Conservation (phyloP, 2,797 vertebrate genomes). For the Gallirallus australis region DNA sequence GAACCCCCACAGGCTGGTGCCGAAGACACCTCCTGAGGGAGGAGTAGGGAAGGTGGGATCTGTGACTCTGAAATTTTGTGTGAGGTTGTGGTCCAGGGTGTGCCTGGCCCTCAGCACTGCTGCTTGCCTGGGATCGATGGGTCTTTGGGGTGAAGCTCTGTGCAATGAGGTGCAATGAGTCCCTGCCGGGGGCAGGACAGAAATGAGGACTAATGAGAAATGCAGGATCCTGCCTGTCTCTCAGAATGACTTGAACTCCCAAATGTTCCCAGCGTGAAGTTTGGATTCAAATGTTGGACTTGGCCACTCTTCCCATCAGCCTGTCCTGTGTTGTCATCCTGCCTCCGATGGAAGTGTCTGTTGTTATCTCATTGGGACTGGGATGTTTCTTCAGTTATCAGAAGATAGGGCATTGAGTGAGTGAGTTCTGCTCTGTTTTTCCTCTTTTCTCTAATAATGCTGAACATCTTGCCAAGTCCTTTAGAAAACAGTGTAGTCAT, state of each 20-base stretch:
- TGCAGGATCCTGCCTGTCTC: neutral
- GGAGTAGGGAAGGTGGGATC: neutral
- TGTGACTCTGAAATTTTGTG: neutral
- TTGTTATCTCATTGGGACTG: neutral
- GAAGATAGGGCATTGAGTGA: neutral
- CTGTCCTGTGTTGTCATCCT: neutral
- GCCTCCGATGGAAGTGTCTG: neutral
- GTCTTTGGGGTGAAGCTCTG: neutral
- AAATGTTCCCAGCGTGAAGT: fast-evolving
- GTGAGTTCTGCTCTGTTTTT: neutral
- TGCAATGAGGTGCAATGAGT: neutral
- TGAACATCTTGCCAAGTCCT: neutral
- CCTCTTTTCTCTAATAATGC: neutral
- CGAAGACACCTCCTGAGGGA: neutral
- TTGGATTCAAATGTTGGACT: neutral
- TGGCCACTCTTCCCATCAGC: neutral
- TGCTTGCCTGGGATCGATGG: fast-evolving
- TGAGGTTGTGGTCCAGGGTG: neutral
- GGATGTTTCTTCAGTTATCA: neutral
- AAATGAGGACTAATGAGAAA: neutral
- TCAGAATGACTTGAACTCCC: neutral
- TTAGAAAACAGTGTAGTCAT: neutral
- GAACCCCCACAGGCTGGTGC: neutral
- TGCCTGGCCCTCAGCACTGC: neutral
- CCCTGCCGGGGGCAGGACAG: neutral